Evolutionary conservation across 1,140 invertebrate species (phyloP), one percentile per base, ranked within the genome.

Genomic region (Augochlora pura): DNA sequence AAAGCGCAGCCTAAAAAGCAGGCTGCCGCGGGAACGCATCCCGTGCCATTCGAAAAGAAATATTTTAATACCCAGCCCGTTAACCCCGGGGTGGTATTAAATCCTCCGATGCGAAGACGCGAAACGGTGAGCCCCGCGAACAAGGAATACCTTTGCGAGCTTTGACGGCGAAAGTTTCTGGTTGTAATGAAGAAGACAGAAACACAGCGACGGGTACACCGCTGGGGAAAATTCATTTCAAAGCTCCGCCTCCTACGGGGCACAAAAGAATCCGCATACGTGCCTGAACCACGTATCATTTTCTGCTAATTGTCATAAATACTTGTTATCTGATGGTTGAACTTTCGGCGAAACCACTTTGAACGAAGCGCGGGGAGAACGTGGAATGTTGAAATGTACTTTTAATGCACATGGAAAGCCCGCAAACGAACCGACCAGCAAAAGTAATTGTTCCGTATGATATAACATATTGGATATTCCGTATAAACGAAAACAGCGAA

Each of bases 71-170:
- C 60, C 49, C 38, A 52, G 21, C 54, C 54, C 25, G 60, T 63
- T 78, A 64, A 78, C 69, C 76, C 60, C 46, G 46, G 12, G 32
- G 60, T 69, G 25, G 32, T 72, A 77, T 77, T 72, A 72, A 78
- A 72, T 46, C 49, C 68, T 49, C 23, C 69, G 76, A 78, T 78
- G 69, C 76, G 69, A 71, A 78, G 76, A 78, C 27, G 60, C 12
- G 68, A 32, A 77, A 77, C 67, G 42, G 21, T 23, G 59, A 72
- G 23, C 32, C 42, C 25, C 23, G 60, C 39, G 46, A 65, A 67
- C 49, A 74, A 59, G 62, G 54, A 21, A 12, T 57, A 54, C 32
- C 49, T 66, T 73, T 74, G 77, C 39, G 18, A 0, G 77, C 62
- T 65, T 79, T 74, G 63, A 79, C 63, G 52, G 59, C 63, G 49